Base-by-base conservation (phyloP, 2,113 vertebrate species). In the Agapornis roseicollis region DNA sequence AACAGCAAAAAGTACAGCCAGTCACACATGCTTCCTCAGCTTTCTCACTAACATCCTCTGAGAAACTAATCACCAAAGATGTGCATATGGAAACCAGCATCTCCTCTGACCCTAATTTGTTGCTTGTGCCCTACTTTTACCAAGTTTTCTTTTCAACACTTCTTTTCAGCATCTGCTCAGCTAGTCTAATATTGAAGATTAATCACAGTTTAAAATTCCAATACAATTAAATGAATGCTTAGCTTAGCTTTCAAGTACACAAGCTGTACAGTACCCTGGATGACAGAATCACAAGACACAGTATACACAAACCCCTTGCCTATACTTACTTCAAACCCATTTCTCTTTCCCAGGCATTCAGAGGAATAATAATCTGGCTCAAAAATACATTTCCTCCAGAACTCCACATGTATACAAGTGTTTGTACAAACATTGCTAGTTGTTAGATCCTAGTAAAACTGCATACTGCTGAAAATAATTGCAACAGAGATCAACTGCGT, bases 221-320 rank as follows among this genome's bases (percentile, higher is more conserved):
- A 44, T 11, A 29, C 27, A n/a, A 50, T 18, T 53, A 42, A 88
- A 76, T 44, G 18, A 47, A 46, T 31, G 28, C 28, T 76, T 11
- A 46, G 22, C 17, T 49, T 60, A 35, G 28, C 39, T 66, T 56
- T 10, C 5, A n/a, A 58, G 24, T 18, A 37, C 19, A 8, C 0
- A 0, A 50, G 14, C 27, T 49, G 8, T 3, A 4, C 2, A 3
- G 39, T 27, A 50, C 17, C 3, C 4, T 6, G 37, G 18, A 72
- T 4, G 23, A 44, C 15, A 63, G 27, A 60, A 52, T 6, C 63
- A 35, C 27, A 50, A n/a, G 18, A 20, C 10, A 9, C 44, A 78
- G 6, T 1, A 13, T 8, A 28, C 13, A 64, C n/a, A 55, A 28
- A 25, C 2, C 17, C 6, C 20, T 47, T 33, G 8, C 13, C 66